Percentiles rank a stretch among this genome's conserved stretches.
These are phyloP conservation scores for Sarcophaga bullata DNA, from an alignment of 1,140 invertebrate genomes.

Conservation along the genomic window DNA sequence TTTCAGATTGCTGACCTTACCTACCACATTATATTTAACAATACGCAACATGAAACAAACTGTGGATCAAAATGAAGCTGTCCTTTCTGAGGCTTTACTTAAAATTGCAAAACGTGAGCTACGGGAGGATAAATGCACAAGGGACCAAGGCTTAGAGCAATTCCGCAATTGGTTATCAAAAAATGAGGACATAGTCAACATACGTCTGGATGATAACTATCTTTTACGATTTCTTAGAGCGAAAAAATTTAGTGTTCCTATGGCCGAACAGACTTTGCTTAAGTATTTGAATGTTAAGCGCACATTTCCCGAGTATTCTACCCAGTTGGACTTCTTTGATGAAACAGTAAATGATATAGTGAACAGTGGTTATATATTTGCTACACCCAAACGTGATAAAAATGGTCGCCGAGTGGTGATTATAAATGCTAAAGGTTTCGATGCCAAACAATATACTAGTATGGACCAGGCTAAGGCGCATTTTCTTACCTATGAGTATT, in stretches of 20 bases:
- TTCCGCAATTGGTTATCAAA: slow-evolving; percentile 76
- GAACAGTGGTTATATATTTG: slow-evolving; percentile 75
- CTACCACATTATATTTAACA: not conserved
- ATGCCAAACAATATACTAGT: slow-evolving; percentile 72
- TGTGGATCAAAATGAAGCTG: slow-evolving; percentile 48
- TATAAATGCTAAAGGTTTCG: slow-evolving; percentile 74
- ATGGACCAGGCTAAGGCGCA: slow-evolving; percentile 76
- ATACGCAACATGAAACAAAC: slow-evolving; percentile 52
- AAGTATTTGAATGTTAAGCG: slow-evolving; percentile 82
- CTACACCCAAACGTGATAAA: slow-evolving; percentile 77
- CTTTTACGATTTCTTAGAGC: slow-evolving; percentile 79
- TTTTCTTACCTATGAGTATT: slow-evolving; percentile 76
- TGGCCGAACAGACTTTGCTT: slow-evolving; percentile 80
- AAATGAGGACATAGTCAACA: slow-evolving; percentile 74
- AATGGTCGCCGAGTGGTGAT: slow-evolving; percentile 77
- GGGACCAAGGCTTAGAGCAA: slow-evolving; percentile 71
- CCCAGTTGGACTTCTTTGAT: slow-evolving; percentile 74
- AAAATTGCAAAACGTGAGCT: slow-evolving; percentile 72
- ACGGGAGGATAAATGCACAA: slow-evolving; percentile 71
- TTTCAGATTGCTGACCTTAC: slow-evolving; percentile 16
- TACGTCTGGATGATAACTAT: slow-evolving; percentile 78
- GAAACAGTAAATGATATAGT: slow-evolving; percentile 73
- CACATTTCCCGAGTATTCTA: slow-evolving; percentile 72
- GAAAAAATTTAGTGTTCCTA: slow-evolving; percentile 82
- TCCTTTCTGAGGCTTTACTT: slow-evolving; percentile 64